Conservation (phyloP, 2,888 invertebrate species). For the Incurvaria masculella region DNA sequence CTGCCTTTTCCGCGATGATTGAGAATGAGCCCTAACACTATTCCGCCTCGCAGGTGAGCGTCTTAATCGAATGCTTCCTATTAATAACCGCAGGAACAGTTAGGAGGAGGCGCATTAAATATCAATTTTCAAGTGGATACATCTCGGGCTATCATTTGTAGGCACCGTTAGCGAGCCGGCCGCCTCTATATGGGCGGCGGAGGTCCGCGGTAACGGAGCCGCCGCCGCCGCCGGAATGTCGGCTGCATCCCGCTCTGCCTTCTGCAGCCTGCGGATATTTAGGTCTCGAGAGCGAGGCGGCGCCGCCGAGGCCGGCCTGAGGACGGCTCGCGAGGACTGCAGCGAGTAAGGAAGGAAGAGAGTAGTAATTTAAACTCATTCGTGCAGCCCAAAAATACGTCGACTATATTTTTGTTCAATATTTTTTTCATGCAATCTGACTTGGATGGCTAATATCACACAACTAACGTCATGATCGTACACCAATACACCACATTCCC, state of each 20-base stretch:
- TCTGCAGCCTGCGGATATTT: neutral
- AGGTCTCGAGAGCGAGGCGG: neutral
- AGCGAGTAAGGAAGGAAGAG: too few species aligned
- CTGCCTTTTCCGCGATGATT: too few species aligned
- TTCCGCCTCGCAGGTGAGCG: neutral
- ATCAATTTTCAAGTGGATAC: neutral
- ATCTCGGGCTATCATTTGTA: neutral
- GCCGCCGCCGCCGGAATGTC: neutral
- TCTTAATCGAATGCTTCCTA: neutral
- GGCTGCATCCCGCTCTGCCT: neutral
- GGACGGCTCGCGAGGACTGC: too few species aligned
- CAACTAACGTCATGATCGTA: too few species aligned
- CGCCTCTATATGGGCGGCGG: neutral
- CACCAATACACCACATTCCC: too few species aligned
- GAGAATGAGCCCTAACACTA: neutral
- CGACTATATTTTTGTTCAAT: too few species aligned
- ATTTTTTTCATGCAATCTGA: too few species aligned
- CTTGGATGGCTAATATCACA: too few species aligned
- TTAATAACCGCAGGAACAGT: neutral
- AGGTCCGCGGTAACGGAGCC: neutral
- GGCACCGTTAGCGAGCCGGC: neutral
- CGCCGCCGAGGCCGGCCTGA: too few species aligned
- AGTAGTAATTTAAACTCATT: too few species aligned
- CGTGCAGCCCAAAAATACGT: too few species aligned
- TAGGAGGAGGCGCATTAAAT: neutral